Evolutionary conservation across 2,797 vertebrate species (phyloP).

Genomic region (Lagodon rhomboides): DNA sequence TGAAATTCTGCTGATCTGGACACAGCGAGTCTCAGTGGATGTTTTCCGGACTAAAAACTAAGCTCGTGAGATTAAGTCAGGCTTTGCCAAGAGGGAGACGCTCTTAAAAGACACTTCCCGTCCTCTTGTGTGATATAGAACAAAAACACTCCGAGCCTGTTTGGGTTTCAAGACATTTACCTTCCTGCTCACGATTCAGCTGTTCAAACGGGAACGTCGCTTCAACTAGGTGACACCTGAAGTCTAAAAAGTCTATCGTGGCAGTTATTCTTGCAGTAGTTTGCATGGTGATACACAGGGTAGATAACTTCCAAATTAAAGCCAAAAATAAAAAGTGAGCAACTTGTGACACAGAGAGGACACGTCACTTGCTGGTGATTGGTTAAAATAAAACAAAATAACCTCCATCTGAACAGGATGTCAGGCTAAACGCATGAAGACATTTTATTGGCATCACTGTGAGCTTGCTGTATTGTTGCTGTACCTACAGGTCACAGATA

Average conservation of each 20-base stretch:
- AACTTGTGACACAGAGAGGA: too few species aligned
- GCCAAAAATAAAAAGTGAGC: background rate
- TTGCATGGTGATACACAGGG: background rate
- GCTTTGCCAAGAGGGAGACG: background rate
- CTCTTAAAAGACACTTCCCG: background rate
- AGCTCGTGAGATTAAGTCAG: slow-evolving; percentile 11
- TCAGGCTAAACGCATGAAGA: background rate
- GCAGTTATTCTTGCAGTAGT: background rate
- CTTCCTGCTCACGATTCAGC: background rate
- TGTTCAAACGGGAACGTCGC: background rate
- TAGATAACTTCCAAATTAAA: background rate
- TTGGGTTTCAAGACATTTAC: background rate
- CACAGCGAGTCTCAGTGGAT: slow-evolving; percentile 3
- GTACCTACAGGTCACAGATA: background rate
- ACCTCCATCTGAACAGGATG: background rate
- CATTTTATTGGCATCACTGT: background rate
- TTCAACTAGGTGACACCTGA: background rate
- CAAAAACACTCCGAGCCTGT: background rate
- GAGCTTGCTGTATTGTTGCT: background rate
- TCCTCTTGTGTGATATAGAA: background rate
- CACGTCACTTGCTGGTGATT: too few species aligned
- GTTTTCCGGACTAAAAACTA: slow-evolving; percentile 16
- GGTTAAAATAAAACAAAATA: background rate
- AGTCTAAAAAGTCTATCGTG: background rate
- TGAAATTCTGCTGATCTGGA: slow-evolving; percentile 10